Evolutionary conservation across 1,140 invertebrate genomes (phyloP).

Genomic region (Drosophila tsacasi): DNA sequence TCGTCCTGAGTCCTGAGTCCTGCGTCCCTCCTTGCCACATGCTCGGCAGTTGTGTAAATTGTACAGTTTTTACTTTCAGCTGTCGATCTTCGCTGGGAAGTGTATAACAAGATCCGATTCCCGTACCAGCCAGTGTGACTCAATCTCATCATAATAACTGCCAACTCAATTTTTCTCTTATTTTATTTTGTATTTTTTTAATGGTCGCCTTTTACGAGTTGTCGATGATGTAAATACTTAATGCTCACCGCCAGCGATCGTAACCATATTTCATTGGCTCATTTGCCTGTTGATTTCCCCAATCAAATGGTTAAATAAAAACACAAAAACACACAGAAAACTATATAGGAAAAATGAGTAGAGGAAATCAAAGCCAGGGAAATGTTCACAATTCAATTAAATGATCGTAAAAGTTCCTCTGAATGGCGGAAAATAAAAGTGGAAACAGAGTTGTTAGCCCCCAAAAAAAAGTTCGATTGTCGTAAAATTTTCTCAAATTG

Average conservation of each 20-base stretch:
- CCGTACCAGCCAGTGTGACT: constrained; percentile 30
- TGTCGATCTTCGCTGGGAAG: constrained; percentile 40
- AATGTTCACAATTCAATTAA: constrained; percentile 81
- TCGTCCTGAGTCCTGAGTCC: constrained; percentile 51
- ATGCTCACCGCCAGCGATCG: constrained; percentile 35
- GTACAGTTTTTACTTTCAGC: constrained; percentile 81
- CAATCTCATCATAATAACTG: constrained; percentile 62
- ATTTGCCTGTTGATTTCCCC: constrained; percentile 56
- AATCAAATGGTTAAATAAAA: constrained; percentile 47
- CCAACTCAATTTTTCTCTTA: constrained; percentile 1
- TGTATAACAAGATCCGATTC: constrained; percentile 22
- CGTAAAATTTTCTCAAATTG: constrained; percentile 72
- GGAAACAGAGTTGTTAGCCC: constrained; percentile 49
- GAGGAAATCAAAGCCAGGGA: constrained; percentile 46
- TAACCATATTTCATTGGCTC: constrained; percentile 68
- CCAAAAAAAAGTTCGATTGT: constrained; percentile 26
- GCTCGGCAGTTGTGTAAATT: constrained; percentile 70
- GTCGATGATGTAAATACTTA: constrained; percentile 65
- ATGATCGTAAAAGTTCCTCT: constrained; percentile 67
- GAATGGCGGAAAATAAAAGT: constrained; percentile 43
- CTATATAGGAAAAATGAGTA: neutral
- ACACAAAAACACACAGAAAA: constrained; percentile 15
- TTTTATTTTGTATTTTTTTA: constrained; percentile 8
- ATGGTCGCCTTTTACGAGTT: constrained; percentile 37
- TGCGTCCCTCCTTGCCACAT: constrained; percentile 49